Percentiles rank a stretch among this genome's conserved stretches.
phyloP scores from a whole-genome alignment of 2,113 vertebrate genomes.

The Myocastor coypus region DNA sequence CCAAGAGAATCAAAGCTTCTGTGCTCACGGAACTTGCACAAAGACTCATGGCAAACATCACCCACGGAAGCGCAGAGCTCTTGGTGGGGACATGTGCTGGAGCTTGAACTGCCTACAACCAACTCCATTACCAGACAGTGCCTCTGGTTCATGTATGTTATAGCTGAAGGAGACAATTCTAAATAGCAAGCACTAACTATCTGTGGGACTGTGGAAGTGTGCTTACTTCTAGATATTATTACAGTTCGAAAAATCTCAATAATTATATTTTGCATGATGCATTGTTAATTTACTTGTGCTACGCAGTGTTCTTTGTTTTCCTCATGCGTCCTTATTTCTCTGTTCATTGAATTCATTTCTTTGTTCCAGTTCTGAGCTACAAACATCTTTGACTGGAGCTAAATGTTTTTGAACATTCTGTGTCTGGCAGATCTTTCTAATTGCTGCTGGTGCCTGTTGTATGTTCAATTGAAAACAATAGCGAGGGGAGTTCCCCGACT shows the following conservation, averaged over 20 bases:
- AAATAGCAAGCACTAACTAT: not conserved
- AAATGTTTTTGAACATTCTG: conserved; percentile 49
- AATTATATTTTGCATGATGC: not conserved
- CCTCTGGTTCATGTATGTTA: not conserved
- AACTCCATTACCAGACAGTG: not conserved
- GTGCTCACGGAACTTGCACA: not conserved
- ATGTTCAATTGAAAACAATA: conserved; percentile 69
- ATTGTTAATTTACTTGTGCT: not conserved
- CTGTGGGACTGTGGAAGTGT: not conserved
- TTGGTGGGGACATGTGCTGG: not conserved
- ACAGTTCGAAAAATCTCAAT: not conserved
- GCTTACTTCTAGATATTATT: not conserved
- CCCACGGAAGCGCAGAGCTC: not conserved
- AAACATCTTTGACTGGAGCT: conserved; percentile 51
- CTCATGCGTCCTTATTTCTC: not conserved
- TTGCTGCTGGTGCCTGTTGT: conserved; percentile 51
- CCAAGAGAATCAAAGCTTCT: not conserved
- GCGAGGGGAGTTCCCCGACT: conserved; percentile 44
- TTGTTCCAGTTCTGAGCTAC: conserved; percentile 34
- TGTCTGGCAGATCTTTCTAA: conserved; percentile 74
- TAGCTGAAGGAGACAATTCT: not conserved
- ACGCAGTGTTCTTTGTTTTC: not conserved
- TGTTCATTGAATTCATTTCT: conserved; percentile 37
- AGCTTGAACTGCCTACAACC: not conserved
- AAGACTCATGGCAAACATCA: not conserved